phyloP scores from a whole-genome alignment of 2,888 invertebrate genomes.

The Mesoligia furuncula region DNA sequence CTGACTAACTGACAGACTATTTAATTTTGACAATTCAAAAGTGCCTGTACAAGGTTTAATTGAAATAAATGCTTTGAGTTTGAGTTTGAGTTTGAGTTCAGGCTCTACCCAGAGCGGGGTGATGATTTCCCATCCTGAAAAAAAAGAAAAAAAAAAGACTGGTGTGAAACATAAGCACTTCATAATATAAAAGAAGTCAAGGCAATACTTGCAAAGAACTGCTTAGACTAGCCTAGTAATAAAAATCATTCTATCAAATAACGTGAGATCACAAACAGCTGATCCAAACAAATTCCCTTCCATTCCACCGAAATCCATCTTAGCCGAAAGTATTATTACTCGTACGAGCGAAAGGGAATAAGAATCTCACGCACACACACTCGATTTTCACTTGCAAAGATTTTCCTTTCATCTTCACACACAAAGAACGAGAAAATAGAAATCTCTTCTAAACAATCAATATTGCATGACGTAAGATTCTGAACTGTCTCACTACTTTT shows the following conservation, averaged over 20 bases:
- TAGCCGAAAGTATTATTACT: conserved; percentile 16
- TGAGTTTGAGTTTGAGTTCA: too few species aligned
- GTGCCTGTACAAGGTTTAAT: too few species aligned
- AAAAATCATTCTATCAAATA: conserved; percentile 19
- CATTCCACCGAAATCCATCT: conserved; percentile 20
- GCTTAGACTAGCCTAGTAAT: background rate
- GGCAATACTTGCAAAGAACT: background rate
- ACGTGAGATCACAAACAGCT: conserved; percentile 29
- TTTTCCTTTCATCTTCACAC: background rate
- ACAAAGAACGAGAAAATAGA: conserved; percentile 37
- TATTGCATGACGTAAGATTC: conserved; percentile 58
- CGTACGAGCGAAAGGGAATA: conserved; percentile 20
- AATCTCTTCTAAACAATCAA: conserved; percentile 60
- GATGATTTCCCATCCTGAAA: too few species aligned
- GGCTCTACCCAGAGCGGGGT: too few species aligned
- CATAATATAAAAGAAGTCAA: background rate
- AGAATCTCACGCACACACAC: conserved; percentile 22
- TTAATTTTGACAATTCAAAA: too few species aligned
- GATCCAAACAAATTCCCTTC: conserved; percentile 31
- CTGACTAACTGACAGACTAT: too few species aligned
- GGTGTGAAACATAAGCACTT: background rate
- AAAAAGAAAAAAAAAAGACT: too few species aligned
- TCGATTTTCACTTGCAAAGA: background rate
- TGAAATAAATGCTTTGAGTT: too few species aligned
- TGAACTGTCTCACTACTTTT: conserved; percentile 57